Evolutionary conservation across 2,113 vertebrate genomes (phyloP), one percentile per base, ranked within the genome.

Genomic region (Scartelaos histophorus): DNA sequence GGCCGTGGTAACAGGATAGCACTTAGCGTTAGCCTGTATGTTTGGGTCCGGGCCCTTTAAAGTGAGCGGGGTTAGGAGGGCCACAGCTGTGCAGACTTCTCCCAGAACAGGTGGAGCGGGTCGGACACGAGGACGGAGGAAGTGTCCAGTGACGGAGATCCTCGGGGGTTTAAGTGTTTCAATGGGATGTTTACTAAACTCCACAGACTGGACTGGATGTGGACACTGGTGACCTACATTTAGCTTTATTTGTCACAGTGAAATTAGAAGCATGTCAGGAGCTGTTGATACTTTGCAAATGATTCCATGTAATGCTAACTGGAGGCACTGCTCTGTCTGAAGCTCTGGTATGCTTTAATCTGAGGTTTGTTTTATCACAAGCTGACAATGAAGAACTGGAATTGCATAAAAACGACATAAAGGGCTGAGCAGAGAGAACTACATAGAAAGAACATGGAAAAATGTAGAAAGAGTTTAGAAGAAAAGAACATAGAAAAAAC

Each of bases 91-190:
- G 46, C 19, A 13, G 2, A 15, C 25, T 60, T 22, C 60, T 51
- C 67, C 10, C 56, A 3, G 73, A 82, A 91, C 92, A 93, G 92
- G 90, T 93, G 90, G 74, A 67, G 67, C 73, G 62, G 3, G 11
- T 73, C 46, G 17, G 43, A 24, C 66, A 34, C 62, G 34, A 1
- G 1, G 70, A 65, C n/a, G 3, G n/a, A 57, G 46, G 56, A 45
- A 25, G 67, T 25, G 43, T 72, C 5, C 25, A n/a, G 35, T 25
- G 45, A 68, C 45, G 70, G 21, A n/a, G 47, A 35, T 11, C 4
- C 25, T 6, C 0, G 0, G 34, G 58, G 24, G 3, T 61, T 19
- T 51, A 13, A n/a, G 43, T 25, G 6, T 29, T 34, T 61, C 2
- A 61, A 7, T 16, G 58, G 17, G 58, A 5, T 9, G 58, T 34